phyloP scores from a whole-genome alignment of 2,888 invertebrate species.

The Macrophya annulata region DNA sequence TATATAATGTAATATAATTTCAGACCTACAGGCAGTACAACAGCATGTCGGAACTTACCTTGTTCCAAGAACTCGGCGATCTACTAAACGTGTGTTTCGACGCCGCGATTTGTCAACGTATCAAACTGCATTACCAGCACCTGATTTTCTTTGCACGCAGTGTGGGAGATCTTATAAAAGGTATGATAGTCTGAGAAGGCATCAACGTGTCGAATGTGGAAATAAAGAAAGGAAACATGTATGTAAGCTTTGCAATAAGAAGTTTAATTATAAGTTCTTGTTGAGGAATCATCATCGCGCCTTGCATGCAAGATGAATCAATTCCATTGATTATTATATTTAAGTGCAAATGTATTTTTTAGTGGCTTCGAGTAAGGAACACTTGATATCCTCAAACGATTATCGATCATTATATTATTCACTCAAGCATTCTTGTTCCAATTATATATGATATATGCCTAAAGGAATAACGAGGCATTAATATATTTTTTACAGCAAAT shows the following conservation, averaged over 20 bases:
- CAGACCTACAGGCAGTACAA: conserved; percentile 6
- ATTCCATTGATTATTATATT: not conserved
- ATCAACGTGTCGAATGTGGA: conserved; percentile 78
- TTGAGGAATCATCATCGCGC: conserved; percentile 41
- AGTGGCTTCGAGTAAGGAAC: not conserved
- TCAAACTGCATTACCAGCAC: not conserved
- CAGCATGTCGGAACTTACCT: conserved; percentile 28
- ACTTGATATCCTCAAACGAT: not conserved
- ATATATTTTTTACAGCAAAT: not conserved
- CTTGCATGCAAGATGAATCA: conserved; percentile 15
- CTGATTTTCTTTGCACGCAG: conserved; percentile 69
- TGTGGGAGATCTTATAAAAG: conserved; percentile 79
- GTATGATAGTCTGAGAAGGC: conserved; percentile 77
- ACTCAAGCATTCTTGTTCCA: not conserved
- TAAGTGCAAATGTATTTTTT: not conserved
- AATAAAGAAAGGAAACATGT: conserved; percentile 77
- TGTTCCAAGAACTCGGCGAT: conserved; percentile 1
- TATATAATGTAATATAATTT: conserved; percentile 30
- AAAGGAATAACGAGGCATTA: not conserved
- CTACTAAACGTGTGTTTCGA: conserved; percentile 17
- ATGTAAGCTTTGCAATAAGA: conserved; percentile 75
- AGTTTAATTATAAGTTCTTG: conserved; percentile 70
- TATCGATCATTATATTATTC: not conserved
- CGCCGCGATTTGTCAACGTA: not conserved
- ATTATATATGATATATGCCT: conserved; percentile 1